Base-by-base conservation (phyloP, 35 echinoderm and acorn worm genomes). In the Amphiura filiformis region DNA sequence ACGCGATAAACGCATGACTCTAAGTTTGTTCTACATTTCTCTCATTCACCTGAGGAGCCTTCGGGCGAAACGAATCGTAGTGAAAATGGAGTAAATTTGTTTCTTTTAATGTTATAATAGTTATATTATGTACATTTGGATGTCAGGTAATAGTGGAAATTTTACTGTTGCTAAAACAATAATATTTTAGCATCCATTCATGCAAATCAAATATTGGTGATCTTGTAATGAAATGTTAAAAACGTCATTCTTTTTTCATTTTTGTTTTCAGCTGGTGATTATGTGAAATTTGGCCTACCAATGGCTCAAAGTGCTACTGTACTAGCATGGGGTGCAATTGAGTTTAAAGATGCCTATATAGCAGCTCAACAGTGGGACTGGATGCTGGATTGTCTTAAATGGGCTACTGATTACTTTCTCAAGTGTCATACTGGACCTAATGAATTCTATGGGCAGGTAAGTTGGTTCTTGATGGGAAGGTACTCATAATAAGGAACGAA, bases 401-500 rank as follows among this genome's bases (percentile, higher is more conserved):
- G 92, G 92, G 92, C 92, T 26, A 93, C 92, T 26, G 92, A 93
- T 33, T 93, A 93, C 57, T 93, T 93, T 76, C 34, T 93, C 7
- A 93, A 93, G 38, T 93, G 92, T 44, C 86, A 93, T 32, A 65
- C 77, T 12, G 76, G 75, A 11, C 4, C 28, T 11, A 57, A 42
- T 20, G 77, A 89, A 61, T 89, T 93, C 39, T 93, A 93, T 47
- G 92, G 18, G 1, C 92, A 93, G 82, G 89, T 91, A 85, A 81
- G 80, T n/a, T n/a, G n/a, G n/a, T n/a, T n/a, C n/a, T n/a, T n/a
- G n/a, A n/a, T n/a, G n/a, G n/a, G n/a, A n/a, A n/a, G n/a, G n/a
- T n/a, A n/a, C n/a, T n/a, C n/a, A n/a, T n/a, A n/a, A n/a, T n/a
- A n/a, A n/a, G n/a, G n/a, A n/a, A n/a, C n/a, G n/a, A n/a, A n/a